Conservation (phyloP, 2,888 invertebrate species). For the Chymomyza amoena region DNA sequence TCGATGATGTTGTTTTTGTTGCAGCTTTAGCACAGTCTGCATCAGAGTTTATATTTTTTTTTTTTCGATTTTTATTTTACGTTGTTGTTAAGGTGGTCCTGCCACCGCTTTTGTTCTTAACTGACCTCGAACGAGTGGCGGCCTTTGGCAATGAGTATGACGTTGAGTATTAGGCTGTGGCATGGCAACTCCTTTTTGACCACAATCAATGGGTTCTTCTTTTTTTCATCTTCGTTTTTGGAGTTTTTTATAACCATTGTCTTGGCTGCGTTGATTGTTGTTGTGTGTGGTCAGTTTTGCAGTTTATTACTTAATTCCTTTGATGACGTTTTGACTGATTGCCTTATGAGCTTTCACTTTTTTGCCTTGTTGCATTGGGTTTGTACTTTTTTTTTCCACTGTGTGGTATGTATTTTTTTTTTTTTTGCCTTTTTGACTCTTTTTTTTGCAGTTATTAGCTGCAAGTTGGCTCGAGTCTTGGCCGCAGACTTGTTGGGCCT, state of each 20-base stretch:
- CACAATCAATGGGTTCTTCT: constrained; percentile 57
- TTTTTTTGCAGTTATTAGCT: constrained; percentile 24
- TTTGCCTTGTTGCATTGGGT: constrained; percentile 28
- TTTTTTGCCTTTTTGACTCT: constrained; percentile 30
- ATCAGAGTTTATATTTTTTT: constrained; percentile 5
- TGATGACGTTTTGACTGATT: constrained; percentile 74
- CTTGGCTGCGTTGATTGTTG: constrained; percentile 10
- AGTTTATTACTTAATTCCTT: constrained; percentile 76
- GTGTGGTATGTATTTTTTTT: neutral
- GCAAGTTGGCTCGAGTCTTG: neutral
- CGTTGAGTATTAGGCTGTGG: neutral
- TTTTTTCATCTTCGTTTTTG: neutral
- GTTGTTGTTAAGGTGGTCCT: constrained; percentile 45
- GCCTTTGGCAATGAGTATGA: neutral
- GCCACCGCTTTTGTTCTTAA: constrained; percentile 54
- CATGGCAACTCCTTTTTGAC: constrained; percentile 56
- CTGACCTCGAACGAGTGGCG: constrained; percentile 10
- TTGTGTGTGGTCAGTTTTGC: constrained; percentile 60
- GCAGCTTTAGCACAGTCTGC: constrained; percentile 9
- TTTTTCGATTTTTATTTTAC: constrained; percentile 2
- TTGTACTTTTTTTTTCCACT: constrained; percentile 5
- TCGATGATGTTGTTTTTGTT: constrained; percentile 11
- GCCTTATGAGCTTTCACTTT: constrained; percentile 74
- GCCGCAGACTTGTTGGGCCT: neutral
- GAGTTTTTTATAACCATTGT: constrained; percentile 15